A percentile compares a stretch with the other conserved stretches of the same genome.
Conservation (phyloP, 2,113 vertebrate genomes). For the Pampusana beccarii region DNA sequence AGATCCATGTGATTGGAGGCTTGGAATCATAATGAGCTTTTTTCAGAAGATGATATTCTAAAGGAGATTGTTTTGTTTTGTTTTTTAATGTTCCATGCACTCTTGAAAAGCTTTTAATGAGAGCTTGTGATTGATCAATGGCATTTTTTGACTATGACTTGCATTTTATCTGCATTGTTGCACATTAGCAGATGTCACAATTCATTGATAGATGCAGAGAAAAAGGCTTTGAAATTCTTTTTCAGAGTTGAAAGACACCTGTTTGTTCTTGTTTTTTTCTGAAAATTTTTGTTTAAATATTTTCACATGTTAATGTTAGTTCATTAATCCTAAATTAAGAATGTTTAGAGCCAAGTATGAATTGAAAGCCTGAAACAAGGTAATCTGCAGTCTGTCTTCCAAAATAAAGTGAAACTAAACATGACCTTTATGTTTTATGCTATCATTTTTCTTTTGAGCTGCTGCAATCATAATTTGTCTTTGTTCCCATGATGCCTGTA, state of each 20-base stretch:
- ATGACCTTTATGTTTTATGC: not conserved
- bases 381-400: not conserved
- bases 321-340: not conserved
- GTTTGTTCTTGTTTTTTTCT: not conserved
- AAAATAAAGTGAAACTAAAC: not conserved
- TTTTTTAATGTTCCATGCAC: not conserved
- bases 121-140: not conserved
- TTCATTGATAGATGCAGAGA: not conserved
- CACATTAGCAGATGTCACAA: not conserved
- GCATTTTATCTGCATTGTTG: not conserved
- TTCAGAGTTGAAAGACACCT: not conserved
- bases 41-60: not conserved
- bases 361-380: not conserved
- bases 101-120: slow-evolving; percentile 1
- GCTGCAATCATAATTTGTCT: not conserved
- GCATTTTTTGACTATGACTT: not conserved
- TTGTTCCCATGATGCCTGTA: not conserved
- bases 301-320: not conserved
- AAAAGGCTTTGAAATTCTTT: not conserved
- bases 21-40: not conserved
- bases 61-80: not conserved
- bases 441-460: not conserved
- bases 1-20: not conserved
- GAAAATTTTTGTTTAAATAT: not conserved
- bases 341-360: not conserved